Base-by-base conservation (phyloP, 1,140 invertebrate genomes). In the Chymomyza costata region DNA sequence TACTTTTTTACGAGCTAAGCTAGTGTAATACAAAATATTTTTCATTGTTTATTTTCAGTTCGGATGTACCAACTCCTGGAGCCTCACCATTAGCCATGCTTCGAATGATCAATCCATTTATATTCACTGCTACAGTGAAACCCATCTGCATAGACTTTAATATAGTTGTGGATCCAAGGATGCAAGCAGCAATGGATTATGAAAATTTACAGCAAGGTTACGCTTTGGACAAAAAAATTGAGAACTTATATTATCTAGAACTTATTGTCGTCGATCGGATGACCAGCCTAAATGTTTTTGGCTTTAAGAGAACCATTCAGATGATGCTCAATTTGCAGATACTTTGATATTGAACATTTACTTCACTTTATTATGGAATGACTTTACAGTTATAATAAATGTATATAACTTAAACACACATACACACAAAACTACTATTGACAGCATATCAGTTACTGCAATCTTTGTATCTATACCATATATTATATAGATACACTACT, bases 291-390 rank as follows among this genome's bases (percentile, higher is more conserved):
- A 5, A 18, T 30, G 40, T 41, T 8, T 6, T 14, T 10, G 8
- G 1, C 5, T 47, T 55, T 17, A 8, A 14, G 0, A 2, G 10
- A 1, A 2, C 15, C 6, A 55, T 63, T 1, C 0, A 13, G 5
- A 10, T 0, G 0, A 46, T 5, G 34, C 49, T 3, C 3, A 18
- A 14, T 37, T 3, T 46, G 10, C 15, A 1, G 0, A n/a, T 39
- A 45, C 25, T 10, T 56, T 57, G 46, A 45, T 18, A 21, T 28
- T 8, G 5, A 80, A 78, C 73, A 61, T 73, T 69, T 54, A 80
- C 65, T 73, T 68, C 40, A 56, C 60, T 80, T 80, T 78, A 78
- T 78, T 80, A 68, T 69, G 46, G 30, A 50, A 51, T 60, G 52
- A 68, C 38, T 80, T 65, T 38, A 66, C 60, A 70, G 56, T 61